A percentile compares a stretch with the other conserved stretches of the same genome.
These are phyloP conservation scores for Centropus unirufus DNA, from an alignment of 2,113 vertebrate species.

Conservation along the genomic window DNA sequence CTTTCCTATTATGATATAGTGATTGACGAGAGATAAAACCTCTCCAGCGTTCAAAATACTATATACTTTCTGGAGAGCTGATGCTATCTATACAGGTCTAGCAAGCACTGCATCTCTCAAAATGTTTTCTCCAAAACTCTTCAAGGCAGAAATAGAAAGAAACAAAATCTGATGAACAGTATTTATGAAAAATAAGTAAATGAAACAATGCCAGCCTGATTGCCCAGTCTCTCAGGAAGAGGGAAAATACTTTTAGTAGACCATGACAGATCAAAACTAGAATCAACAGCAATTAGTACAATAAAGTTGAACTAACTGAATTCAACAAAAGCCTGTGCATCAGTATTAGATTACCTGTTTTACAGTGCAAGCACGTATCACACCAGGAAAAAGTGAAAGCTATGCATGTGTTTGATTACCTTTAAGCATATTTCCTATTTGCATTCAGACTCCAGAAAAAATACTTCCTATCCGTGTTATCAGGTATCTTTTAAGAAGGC, in stretches of 20 bases:
- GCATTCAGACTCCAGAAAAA: neutral
- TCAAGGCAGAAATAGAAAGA: neutral
- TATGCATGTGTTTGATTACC: neutral
- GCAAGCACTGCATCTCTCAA: neutral
- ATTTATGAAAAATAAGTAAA: neutral
- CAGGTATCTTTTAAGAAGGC: neutral
- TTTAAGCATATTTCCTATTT: neutral
- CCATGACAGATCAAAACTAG: neutral
- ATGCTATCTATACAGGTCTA: neutral
- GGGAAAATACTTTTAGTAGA: neutral
- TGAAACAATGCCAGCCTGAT: neutral
- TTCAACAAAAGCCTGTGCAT: neutral
- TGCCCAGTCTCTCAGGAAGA: neutral
- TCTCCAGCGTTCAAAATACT: neutral
- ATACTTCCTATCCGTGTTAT: neutral
- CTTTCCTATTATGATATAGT: neutral
- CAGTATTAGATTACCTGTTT: neutral
- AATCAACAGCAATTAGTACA: neutral
- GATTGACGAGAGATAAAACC: neutral
- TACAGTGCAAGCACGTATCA: neutral
- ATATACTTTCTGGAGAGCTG: neutral
- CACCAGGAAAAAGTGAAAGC: neutral
- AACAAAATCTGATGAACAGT: neutral
- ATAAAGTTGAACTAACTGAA: neutral
- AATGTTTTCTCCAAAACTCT: neutral